Evolutionary conservation across 2,113 vertebrate genomes (phyloP), one percentile per base, ranked within the genome.

Genomic region (Xiphophorus maculatus): DNA sequence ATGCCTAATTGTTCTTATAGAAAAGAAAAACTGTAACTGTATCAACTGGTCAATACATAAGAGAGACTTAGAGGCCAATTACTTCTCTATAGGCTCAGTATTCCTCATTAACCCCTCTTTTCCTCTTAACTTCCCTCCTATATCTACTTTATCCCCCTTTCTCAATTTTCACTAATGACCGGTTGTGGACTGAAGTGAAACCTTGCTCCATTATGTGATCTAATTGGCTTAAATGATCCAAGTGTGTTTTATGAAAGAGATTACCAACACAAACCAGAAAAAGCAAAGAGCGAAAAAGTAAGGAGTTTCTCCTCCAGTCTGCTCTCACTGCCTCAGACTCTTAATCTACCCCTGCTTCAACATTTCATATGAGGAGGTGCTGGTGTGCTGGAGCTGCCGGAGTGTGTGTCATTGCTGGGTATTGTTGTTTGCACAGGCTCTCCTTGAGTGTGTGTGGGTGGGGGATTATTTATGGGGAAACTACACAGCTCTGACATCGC

Each of bases 311-410:
- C 25, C 73, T 72, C 80, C 69, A 40, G 37, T 71, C 77, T 25
- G 71, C 66, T 65, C 25, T 66, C 66, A 42, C 28, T 13, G 86
- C 89, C 91, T 62, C 88, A 81, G 78, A 87, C 88, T 84, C 74
- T 77, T 74, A 86, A 85, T 71, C 73, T 77, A 78, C 37, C 35
- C 64, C 69, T n/a, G 71, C 85, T 87, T 92, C 88, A 93, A 93
- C 92, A 94, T 94, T 94, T 94, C 83, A 95, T 88, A 83, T 27
- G 64, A 73, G 71, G 67, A 74, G 78, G 83, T 74, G 81, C 84
- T 42, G n/a, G 66, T 73, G 84, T 71, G 85, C 74, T 63, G 48
- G 60, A 77, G 76, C 62, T 72, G 75, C 73, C 58, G 11, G 70
- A 74, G 77, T 71, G 62, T 76, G 76, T 68, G 74, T 68, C 69